Conservation (phyloP, 1,140 invertebrate genomes). For the Neocloeon triangulifer region DNA sequence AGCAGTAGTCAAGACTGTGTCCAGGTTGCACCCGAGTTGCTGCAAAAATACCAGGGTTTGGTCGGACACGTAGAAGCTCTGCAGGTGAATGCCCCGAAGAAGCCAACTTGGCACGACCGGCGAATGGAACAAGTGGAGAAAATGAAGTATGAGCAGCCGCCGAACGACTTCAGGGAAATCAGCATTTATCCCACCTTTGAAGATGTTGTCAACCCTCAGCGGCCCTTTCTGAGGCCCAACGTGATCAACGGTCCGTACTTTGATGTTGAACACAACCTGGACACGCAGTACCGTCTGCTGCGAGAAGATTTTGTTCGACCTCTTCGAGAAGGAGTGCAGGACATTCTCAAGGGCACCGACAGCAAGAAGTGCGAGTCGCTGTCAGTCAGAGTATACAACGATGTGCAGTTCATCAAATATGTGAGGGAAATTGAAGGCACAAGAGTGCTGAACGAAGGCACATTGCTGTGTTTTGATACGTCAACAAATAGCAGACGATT, state of each 20-base stretch:
- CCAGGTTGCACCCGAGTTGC: no score
- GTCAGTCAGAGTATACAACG: conserved; percentile 6
- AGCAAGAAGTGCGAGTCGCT: neutral
- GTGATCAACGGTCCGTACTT: conserved; percentile 32
- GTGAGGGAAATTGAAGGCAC: neutral
- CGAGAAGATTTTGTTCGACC: conserved; percentile 47
- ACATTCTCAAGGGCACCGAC: conserved; percentile 11
- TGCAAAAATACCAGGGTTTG: no score
- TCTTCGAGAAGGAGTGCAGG: conserved; percentile 26
- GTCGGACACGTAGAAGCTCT: no score
- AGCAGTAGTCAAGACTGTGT: no score
- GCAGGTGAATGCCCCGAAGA: no score
- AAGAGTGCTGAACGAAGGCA: no score
- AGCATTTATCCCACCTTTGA: neutral
- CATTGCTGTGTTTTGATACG: no score
- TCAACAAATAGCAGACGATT: neutral
- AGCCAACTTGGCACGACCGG: no score
- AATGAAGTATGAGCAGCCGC: no score
- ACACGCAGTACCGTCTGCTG: conserved; percentile 49
- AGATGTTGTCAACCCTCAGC: neutral
- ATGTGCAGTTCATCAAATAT: neutral
- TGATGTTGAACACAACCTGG: conserved; percentile 44
- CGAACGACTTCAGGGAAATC: neutral
- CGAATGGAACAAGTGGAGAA: no score
- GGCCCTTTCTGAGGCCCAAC: conserved; percentile 28